Percentiles rank a stretch among this genome's conserved stretches.
These are phyloP conservation scores for Neosalanx taihuensis DNA, from an alignment of 2,797 vertebrate genomes.

Conservation along the genomic window DNA sequence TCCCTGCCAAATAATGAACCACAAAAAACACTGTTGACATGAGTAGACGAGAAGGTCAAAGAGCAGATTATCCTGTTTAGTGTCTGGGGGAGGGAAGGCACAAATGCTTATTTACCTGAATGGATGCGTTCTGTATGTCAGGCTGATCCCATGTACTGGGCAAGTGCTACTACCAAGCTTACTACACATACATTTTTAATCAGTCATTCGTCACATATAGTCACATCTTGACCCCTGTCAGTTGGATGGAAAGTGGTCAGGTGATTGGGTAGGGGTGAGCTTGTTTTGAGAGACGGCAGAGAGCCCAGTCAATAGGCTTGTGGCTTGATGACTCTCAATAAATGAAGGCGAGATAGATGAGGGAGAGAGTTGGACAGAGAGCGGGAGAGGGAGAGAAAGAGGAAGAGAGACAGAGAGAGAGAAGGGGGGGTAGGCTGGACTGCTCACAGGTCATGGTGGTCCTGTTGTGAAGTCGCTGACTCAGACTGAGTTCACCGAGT, in stretches of 20 bases:
- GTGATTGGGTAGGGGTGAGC: slow-evolving; percentile 31
- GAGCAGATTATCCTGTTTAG: slow-evolving; percentile 33
- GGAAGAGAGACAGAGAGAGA: slow-evolving; percentile 7
- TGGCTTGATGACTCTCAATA: slow-evolving; percentile 51
- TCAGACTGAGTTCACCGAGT: slow-evolving; percentile 79
- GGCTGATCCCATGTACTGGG: neutral
- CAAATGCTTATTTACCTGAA: neutral
- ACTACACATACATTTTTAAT: slow-evolving; percentile 50
- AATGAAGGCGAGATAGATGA: slow-evolving; percentile 27
- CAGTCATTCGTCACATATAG: slow-evolving; percentile 49
- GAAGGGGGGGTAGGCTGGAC: neutral
- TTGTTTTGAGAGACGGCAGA: slow-evolving; percentile 38
- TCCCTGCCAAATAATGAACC: slow-evolving; percentile 19
- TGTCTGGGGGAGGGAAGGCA: slow-evolving; percentile 5
- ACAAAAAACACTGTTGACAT: neutral
- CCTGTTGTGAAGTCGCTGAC: slow-evolving; percentile 63
- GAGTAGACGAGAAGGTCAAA: slow-evolving; percentile 24
- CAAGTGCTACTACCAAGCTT: slow-evolving; percentile 6
- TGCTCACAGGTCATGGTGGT: slow-evolving; percentile 3
- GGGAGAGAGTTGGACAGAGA: neutral
- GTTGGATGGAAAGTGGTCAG: slow-evolving; percentile 35
- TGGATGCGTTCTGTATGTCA: slow-evolving; percentile 2
- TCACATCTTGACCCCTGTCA: slow-evolving; percentile 47
- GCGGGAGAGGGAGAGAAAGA: neutral
- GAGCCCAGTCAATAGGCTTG: slow-evolving; percentile 53